These are phyloP conservation scores for Paedocypris micromegethes DNA, from an alignment of 2,797 vertebrate genomes.

Conservation along the genomic window DNA sequence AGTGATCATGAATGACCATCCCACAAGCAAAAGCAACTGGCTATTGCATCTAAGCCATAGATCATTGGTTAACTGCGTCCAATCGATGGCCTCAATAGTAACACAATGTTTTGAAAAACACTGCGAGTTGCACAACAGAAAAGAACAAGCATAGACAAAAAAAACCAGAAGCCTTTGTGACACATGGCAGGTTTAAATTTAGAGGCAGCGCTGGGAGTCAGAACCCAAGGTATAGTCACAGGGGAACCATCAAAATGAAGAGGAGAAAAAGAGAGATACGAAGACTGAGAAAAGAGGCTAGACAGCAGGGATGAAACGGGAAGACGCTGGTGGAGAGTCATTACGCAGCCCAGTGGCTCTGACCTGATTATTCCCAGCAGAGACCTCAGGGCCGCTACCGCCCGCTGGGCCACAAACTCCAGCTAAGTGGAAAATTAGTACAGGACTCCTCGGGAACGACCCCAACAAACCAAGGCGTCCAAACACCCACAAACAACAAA, in stretches of 20 bases:
- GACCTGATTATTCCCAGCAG: constrained; percentile 78
- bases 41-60: too few relatives aligned
- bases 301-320: constrained; percentile 24
- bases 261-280: constrained; percentile 15
- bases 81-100: neutral
- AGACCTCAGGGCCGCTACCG: constrained; percentile 58
- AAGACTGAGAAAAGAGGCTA: constrained; percentile 5
- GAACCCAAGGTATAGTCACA: constrained; percentile 20
- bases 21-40: too few relatives aligned
- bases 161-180: constrained; percentile 11
- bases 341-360: constrained; percentile 87
- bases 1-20: too few relatives aligned
- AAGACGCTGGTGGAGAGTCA: constrained; percentile 63
- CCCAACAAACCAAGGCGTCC: constrained; percentile 12
- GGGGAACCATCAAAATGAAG: constrained; percentile 34
- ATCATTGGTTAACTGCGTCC: too few relatives aligned
- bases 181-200: constrained; percentile 44
- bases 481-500: constrained; percentile 29
- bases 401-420: constrained; percentile 42
- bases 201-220: constrained; percentile 26
- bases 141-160: constrained; percentile 2
- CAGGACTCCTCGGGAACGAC: constrained; percentile 51
- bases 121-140: constrained; percentile 9
- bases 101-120: constrained; percentile 24
- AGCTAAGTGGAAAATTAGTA: constrained; percentile 82